Percentiles rank a stretch among this genome's conserved stretches.
Evolutionary conservation across 30 jellyfish, hydroid and myxozoan genomes (phyloP).

Genomic region (Aurelia aurita complex sp. Pacific): DNA sequence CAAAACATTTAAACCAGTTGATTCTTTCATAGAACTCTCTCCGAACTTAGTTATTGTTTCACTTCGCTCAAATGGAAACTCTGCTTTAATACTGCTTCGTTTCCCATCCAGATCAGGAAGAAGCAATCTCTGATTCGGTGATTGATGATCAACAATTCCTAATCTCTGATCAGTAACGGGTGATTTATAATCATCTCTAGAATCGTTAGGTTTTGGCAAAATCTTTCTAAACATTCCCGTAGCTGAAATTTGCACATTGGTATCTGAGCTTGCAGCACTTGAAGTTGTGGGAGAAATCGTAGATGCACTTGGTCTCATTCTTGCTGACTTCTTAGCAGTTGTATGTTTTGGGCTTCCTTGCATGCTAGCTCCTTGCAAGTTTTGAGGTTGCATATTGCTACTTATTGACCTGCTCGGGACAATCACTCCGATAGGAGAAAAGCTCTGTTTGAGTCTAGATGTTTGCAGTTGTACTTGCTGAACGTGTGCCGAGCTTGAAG

Average conservation of each 20-base stretch:
- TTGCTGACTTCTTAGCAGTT: neutral
- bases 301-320: neutral
- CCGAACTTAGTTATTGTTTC: neutral
- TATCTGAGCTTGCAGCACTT: neutral
- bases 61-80: neutral
- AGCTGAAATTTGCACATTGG: neutral
- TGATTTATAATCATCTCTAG: no score
- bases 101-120: neutral
- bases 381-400: neutral
- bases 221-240: constrained; percentile 57
- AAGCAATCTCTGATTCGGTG: no score
- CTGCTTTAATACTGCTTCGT: neutral
- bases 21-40: neutral
- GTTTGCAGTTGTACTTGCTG: no score
- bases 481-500: neutral
- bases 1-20: no score
- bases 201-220: constrained; percentile 62
- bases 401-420: constrained; percentile 5
- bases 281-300: neutral
- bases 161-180: no score
- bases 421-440: constrained; percentile 1
- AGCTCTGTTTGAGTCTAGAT: no score
- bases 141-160: no score
- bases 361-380: neutral
- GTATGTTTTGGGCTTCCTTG: neutral